Percentiles rank a stretch among this genome's conserved stretches.
Evolutionary conservation across 2,888 invertebrate species (phyloP).

Genomic region (Xestia sexstrigata): DNA sequence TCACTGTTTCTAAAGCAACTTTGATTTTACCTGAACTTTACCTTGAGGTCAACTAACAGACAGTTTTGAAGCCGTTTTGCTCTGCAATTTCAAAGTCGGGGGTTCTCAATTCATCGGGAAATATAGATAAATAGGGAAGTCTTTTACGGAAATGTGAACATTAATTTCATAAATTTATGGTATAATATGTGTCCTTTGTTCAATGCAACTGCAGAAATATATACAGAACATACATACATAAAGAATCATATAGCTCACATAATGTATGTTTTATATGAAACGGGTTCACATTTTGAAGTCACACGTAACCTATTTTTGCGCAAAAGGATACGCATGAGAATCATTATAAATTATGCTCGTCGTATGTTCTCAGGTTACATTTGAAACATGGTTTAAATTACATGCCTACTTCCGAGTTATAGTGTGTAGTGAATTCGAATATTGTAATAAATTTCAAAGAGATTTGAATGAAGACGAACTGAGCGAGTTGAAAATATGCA

Average conservation of each 20-base stretch:
- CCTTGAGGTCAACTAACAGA: conserved; percentile 4
- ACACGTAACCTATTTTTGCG: conserved; percentile 23
- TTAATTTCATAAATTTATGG: conserved; percentile 2
- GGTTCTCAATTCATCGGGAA: neutral
- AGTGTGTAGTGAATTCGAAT: neutral
- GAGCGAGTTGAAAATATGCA: neutral
- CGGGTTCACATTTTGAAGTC: conserved; percentile 32
- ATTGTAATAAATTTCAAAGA: conserved; percentile 7
- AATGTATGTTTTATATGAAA: neutral
- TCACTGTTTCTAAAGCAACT: conserved; percentile 3
- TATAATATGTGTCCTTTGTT: conserved; percentile 21
- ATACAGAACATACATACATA: no score
- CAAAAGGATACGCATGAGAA: conserved; percentile 45
- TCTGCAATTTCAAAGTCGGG: neutral
- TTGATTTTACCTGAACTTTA: neutral
- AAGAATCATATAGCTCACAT: conserved; percentile 25
- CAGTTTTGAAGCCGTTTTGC: neutral
- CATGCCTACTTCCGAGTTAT: neutral
- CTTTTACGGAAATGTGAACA: conserved; percentile 24
- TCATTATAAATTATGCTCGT: conserved; percentile 42
- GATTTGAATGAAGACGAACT: neutral
- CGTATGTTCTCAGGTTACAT: conserved; percentile 39
- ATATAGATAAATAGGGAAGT: neutral
- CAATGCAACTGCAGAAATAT: conserved; percentile 12
- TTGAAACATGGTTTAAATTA: conserved; percentile 44